Evolutionary conservation across 2,797 vertebrate genomes (phyloP).

Genomic region (Fundulus diaphanus): DNA sequence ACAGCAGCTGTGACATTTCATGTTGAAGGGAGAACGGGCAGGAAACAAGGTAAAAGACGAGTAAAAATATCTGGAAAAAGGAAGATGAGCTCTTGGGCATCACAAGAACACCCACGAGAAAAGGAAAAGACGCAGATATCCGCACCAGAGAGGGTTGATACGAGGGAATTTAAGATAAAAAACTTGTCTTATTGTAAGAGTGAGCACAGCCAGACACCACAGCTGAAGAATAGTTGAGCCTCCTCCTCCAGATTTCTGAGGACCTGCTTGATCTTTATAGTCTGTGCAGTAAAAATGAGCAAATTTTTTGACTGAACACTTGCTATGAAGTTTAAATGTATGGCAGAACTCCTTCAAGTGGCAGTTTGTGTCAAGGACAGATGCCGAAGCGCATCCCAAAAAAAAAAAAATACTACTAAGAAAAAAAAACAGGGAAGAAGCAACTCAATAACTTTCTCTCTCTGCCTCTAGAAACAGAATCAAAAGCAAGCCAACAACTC

Average conservation of each 20-base stretch:
- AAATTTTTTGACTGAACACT: constrained; percentile 10
- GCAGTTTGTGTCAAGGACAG: background rate
- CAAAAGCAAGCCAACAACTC: background rate
- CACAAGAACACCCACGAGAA: constrained; percentile 24
- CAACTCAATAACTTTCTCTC: background rate
- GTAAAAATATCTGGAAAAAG: constrained; percentile 27
- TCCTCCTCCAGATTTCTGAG: constrained; percentile 18
- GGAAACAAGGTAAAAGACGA: constrained; percentile 40
- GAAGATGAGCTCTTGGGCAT: constrained; percentile 30
- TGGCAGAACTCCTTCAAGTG: constrained; percentile 14
- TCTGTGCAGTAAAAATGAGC: constrained; percentile 17
- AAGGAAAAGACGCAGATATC: constrained; percentile 18
- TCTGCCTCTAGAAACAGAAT: background rate
- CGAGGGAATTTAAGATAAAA: constrained; percentile 34
- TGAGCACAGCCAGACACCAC: constrained; percentile 60
- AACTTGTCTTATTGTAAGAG: constrained; percentile 27
- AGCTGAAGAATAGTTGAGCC: constrained; percentile 26
- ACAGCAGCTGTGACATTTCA: constrained; percentile 52
- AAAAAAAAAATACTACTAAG: no score
- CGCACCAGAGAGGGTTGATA: constrained; percentile 25
- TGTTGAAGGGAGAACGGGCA: constrained; percentile 18
- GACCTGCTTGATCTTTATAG: constrained; percentile 21
- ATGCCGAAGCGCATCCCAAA: background rate
- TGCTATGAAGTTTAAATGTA: background rate
- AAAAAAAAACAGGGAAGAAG: background rate